Percentiles rank a stretch among this genome's conserved stretches.
Evolutionary conservation across 2,888 invertebrate genomes (phyloP).

Genomic region (Zhuqinia jingwanae): DNA sequence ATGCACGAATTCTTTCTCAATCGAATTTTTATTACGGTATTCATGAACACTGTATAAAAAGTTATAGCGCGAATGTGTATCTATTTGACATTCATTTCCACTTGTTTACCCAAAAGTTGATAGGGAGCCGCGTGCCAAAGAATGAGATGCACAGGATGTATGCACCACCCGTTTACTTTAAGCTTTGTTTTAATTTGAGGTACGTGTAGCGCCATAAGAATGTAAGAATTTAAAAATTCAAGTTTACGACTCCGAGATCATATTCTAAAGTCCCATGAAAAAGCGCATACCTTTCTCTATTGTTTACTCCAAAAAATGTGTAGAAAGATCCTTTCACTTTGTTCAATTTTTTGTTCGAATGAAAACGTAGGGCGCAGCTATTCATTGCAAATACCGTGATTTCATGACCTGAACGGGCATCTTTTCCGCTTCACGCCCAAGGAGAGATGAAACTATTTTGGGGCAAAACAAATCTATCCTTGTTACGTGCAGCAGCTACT

Average conservation of each 20-base stretch:
- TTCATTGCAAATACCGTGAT: conserved; percentile 45
- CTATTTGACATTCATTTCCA: conserved; percentile 42
- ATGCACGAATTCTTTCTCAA: conserved; percentile 36
- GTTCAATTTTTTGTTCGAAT: neutral
- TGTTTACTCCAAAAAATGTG: neutral
- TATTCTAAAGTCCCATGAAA: neutral
- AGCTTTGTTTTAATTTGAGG: too few relatives aligned
- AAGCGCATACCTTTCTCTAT: neutral
- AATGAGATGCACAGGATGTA: neutral
- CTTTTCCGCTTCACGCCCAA: conserved; percentile 37
- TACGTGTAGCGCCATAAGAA: too few relatives aligned
- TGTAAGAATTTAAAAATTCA: neutral
- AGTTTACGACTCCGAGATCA: conserved; percentile 43
- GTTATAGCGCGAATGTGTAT: conserved; percentile 13
- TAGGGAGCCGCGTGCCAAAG: conserved; percentile 1
- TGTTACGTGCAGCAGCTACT: too few relatives aligned
- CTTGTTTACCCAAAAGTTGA: neutral
- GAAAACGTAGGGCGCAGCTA: neutral
- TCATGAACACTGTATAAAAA: conserved; percentile 21
- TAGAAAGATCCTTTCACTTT: conserved; percentile 5
- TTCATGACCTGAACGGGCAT: conserved; percentile 58
- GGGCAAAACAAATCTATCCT: conserved; percentile 18
- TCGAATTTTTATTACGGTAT: conserved; percentile 36
- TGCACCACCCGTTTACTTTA: neutral
- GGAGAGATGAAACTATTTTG: conserved; percentile 40